Percentiles rank a stretch among this genome's conserved stretches.
Evolutionary conservation across 2,888 invertebrate genomes (phyloP).

Genomic region (Himalopsyche kuldschensis): DNA sequence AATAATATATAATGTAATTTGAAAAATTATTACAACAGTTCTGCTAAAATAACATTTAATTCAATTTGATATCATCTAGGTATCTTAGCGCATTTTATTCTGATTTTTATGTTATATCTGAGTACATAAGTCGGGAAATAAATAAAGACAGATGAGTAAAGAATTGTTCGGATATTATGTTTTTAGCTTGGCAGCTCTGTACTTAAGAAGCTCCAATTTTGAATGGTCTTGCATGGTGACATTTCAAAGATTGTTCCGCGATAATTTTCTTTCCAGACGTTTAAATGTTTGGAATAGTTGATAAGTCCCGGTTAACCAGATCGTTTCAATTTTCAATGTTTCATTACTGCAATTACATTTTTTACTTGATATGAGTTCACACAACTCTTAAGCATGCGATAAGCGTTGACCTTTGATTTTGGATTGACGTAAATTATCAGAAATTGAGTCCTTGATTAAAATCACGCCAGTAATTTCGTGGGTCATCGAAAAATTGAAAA

Average conservation of each 20-base stretch:
- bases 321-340: background rate
- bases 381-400: background rate
- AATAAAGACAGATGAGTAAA: too few relatives aligned
- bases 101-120: too few relatives aligned
- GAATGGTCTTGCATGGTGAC: background rate
- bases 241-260: background rate
- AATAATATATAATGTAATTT: too few relatives aligned
- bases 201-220: background rate
- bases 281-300: background rate
- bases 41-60: too few relatives aligned
- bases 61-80: too few relatives aligned
- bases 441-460: background rate
- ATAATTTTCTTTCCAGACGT: background rate
- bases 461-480: background rate
- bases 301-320: background rate
- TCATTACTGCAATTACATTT: background rate
- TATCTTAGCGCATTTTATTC: too few relatives aligned
- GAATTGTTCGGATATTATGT: background rate
- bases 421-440: background rate
- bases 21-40: too few relatives aligned
- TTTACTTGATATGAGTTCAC: background rate
- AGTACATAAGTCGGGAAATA: too few relatives aligned
- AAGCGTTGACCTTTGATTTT: constrained; percentile 1
- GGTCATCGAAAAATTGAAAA: constrained; percentile 43
- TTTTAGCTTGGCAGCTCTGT: background rate